Evolutionary conservation across 2,888 invertebrate genomes (phyloP).

Genomic region (Hydriomena furcata): DNA sequence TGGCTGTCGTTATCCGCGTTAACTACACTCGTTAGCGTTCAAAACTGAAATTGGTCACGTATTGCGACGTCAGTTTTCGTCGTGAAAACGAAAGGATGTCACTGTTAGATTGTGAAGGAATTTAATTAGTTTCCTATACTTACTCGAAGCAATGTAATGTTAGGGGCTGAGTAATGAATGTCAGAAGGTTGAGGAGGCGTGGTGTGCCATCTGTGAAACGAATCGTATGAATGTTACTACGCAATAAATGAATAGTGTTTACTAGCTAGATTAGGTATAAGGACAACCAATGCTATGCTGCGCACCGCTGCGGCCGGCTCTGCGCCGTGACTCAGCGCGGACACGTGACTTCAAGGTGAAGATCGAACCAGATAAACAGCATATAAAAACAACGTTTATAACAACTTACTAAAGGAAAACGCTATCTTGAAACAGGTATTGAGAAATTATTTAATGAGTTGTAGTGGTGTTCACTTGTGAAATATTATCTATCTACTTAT

Average conservation of each 20-base stretch:
- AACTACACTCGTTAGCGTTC: constrained; percentile 29
- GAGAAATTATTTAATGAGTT: constrained; percentile 10
- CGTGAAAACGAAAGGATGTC: constrained; percentile 23
- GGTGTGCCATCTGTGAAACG: constrained; percentile 9
- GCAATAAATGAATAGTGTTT: constrained; percentile 50
- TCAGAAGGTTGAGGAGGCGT: constrained; percentile 5
- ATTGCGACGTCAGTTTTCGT: constrained; percentile 18
- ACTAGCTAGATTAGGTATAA: constrained; percentile 37
- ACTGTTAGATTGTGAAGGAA: constrained; percentile 11
- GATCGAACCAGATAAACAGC: constrained; percentile 47
- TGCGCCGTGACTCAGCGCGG: constrained; percentile 51
- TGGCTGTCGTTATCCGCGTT: constrained; percentile 33
- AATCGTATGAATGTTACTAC: constrained; percentile 39
- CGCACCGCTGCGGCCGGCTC: constrained; percentile 13
- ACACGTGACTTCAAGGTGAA: constrained; percentile 73
- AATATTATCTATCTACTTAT: neutral
- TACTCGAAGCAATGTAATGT: constrained; percentile 14
- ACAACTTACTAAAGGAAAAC: constrained; percentile 17
- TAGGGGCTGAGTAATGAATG: constrained; percentile 3
- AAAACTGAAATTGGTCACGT: constrained; percentile 31
- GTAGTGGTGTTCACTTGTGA: neutral
- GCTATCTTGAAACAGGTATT: constrained; percentile 13
- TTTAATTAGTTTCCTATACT: constrained; percentile 19
- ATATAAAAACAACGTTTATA: constrained; percentile 19
- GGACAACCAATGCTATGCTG: constrained; percentile 27